Conservation (phyloP, 2,113 vertebrate species). For the Oreocharis arfaki region DNA sequence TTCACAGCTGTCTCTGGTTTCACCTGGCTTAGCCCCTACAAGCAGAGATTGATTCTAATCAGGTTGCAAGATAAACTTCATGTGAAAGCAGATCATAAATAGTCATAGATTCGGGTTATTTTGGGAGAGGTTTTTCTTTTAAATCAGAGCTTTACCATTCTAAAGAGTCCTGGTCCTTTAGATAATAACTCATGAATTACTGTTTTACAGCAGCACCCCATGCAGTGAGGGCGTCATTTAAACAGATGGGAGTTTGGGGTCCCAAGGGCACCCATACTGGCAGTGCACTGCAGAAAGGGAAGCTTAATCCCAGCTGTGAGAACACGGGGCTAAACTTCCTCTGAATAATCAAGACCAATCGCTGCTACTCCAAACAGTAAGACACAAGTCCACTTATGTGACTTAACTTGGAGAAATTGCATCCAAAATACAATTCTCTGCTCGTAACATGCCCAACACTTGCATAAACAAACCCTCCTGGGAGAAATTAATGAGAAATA, state of each 20-base stretch:
- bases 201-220: background rate
- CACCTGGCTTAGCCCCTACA: conserved; percentile 66
- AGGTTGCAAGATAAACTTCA: background rate
- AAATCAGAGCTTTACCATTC: background rate
- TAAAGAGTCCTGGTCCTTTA: background rate
- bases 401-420: background rate
- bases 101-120: background rate
- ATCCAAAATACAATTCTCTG: background rate
- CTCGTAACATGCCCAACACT: background rate
- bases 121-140: background rate
- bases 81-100: background rate
- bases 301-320: background rate
- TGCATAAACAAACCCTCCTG: background rate
- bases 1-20: conserved; percentile 66
- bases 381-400: background rate
- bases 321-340: background rate
- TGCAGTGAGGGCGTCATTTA: background rate
- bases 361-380: background rate
- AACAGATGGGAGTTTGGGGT: background rate
- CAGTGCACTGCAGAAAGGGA: background rate
- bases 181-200: background rate
- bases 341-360: background rate
- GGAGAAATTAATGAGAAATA: background rate
- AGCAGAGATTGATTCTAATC: background rate
- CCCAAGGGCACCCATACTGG: background rate